These are phyloP conservation scores for Anniella stebbinsi DNA, from an alignment of 2,797 vertebrate genomes.

Conservation along the genomic window DNA sequence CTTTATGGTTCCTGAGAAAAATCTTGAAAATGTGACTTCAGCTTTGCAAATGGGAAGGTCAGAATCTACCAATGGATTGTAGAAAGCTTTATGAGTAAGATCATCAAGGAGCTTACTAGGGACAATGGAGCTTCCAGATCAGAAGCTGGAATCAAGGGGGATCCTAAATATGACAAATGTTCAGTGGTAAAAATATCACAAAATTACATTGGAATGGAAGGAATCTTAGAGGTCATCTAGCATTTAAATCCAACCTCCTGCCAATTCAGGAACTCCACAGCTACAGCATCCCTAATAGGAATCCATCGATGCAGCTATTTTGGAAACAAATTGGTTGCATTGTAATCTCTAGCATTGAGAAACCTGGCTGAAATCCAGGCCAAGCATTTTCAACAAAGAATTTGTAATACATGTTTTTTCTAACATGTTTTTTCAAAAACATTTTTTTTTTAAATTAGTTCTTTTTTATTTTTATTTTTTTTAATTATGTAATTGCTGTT, in stretches of 20 bases:
- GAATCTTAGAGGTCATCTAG: not conserved
- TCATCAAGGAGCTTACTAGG: not conserved
- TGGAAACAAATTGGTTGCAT: not conserved
- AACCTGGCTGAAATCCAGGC: no score
- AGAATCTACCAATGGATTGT: not conserved
- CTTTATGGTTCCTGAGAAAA: not conserved
- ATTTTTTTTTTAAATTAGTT: no score
- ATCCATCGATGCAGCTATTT: not conserved
- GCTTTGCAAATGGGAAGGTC: not conserved
- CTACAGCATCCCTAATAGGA: not conserved
- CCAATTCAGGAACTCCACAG: not conserved
- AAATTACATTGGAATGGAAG: not conserved
- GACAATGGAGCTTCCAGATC: not conserved
- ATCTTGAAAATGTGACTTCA: not conserved
- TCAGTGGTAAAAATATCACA: not conserved
- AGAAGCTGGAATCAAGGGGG: not conserved
- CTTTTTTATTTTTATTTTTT: no score
- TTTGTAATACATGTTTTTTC: no score
- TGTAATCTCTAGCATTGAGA: not conserved
- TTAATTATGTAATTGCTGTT: no score
- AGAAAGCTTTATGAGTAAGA: not conserved
- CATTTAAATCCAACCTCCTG: no score
- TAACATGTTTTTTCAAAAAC: no score
- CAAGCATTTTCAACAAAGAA: no score
- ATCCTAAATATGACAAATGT: not conserved